A percentile compares a stretch with the other conserved stretches of the same genome.
Conservation (phyloP, 2,113 vertebrate species). For the Pipa parva region DNA sequence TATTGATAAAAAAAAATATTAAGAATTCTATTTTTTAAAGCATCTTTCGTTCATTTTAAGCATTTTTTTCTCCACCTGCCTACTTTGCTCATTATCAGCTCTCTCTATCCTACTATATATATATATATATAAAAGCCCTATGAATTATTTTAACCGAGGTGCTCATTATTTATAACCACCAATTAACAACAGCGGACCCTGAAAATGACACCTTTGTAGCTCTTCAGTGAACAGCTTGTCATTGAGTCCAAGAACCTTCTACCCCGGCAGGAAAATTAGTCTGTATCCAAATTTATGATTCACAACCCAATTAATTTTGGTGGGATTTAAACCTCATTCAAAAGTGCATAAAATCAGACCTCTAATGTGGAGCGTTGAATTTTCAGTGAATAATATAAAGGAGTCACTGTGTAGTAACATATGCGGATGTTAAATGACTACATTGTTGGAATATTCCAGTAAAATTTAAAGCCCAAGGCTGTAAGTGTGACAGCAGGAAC, state of each 20-base stretch:
- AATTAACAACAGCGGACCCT: too few relatives aligned
- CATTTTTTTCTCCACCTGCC: too few relatives aligned
- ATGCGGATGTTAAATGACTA: constrained; percentile 46
- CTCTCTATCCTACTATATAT: too few relatives aligned
- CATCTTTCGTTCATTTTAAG: too few relatives aligned
- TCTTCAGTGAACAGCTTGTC: background rate
- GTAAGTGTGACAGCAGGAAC: background rate
- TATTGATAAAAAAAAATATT: too few relatives aligned
- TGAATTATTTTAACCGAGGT: too few relatives aligned
- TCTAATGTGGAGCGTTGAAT: constrained; percentile 25
- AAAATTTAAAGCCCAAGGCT: constrained; percentile 31
- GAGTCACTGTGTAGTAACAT: constrained; percentile 35
- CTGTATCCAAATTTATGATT: background rate
- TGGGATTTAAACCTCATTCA: constrained; percentile 20
- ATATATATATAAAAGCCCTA: too few relatives aligned
- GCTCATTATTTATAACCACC: too few relatives aligned
- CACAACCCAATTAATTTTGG: constrained; percentile 33
- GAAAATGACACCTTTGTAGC: constrained; percentile 10
- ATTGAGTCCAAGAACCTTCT: background rate
- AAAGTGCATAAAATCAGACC: background rate
- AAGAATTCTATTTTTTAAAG: too few relatives aligned
- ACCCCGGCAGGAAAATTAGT: background rate
- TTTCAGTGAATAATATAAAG: background rate
- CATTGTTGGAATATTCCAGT: constrained; percentile 47
- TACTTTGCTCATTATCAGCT: too few relatives aligned